Base-by-base conservation (phyloP, 2,888 invertebrate species). In the Nomada lathburiana region DNA sequence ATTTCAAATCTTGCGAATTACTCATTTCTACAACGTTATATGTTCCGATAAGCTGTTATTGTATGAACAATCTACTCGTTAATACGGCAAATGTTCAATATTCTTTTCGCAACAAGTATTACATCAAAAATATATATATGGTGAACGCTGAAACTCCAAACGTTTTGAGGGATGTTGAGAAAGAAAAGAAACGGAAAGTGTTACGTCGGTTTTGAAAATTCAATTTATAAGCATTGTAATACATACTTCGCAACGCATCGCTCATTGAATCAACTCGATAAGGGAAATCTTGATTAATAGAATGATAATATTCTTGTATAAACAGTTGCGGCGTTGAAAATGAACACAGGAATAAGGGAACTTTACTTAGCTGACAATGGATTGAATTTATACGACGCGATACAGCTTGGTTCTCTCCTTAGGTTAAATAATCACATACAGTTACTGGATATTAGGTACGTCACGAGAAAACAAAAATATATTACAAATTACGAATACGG, bases 361-460 rank as follows among this genome's bases (percentile, higher is more conserved):
- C 95, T 98, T 68, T 97, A 98, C 91, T 94, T 98, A 81, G 97
- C 97, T 60, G 97, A 98, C 94, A 98, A 98, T 93, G 95, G 96
- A 80, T 95, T 98, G 85, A 95, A 95, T 69, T 94, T 96, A 42
- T 94, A 95, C 44, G 98, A 98, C 94, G 98, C 98, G 18, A 95
- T 96, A 76, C 97, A 97, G 89, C 94, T 98, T 26, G 97, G 96
- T 60, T 96, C 96, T 68, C 94, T 98, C 90, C 94, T 98, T 80
- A 95, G 96, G 84, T 95, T 95, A 90, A 98, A 98, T 94, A 95
- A 95, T 73, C 95, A 96, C 70, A 94, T 98, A 86, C 97, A 97
- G 91, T 94, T 98, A 82, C 94, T 98, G 55, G 98, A 98, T 93
- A 95, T 98, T 73, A 96, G 98, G 94, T 97, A 96, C 94, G 76